phyloP scores from a whole-genome alignment of 2,888 invertebrate species.

The Pelosia muscerda region DNA sequence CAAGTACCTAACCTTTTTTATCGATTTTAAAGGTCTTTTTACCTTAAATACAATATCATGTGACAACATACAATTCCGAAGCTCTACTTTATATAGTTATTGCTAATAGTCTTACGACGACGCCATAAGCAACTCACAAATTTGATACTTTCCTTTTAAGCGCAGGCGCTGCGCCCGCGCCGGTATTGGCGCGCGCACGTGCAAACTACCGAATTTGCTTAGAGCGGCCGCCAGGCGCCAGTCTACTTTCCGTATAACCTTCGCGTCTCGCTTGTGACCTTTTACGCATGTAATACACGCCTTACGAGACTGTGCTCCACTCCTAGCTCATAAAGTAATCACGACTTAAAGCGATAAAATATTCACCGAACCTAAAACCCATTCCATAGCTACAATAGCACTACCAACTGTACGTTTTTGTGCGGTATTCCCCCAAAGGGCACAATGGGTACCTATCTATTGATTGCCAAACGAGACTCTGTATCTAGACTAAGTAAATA shows the following conservation, averaged over 20 bases:
- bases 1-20: too few species aligned
- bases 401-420: neutral
- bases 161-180: slow-evolving; percentile 10
- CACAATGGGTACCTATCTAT: too few species aligned
- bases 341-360: slow-evolving; percentile 48
- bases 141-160: slow-evolving; percentile 49
- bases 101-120: too few species aligned
- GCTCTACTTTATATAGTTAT: too few species aligned
- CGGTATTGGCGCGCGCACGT: slow-evolving; percentile 38
- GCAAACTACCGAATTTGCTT: slow-evolving; percentile 80
- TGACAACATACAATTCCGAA: too few species aligned
- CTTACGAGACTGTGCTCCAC: slow-evolving; percentile 66
- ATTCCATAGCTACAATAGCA: slow-evolving; percentile 26
- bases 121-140: slow-evolving; percentile 29
- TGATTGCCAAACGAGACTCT: neutral
- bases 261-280: slow-evolving; percentile 85
- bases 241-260: slow-evolving; percentile 85
- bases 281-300: slow-evolving; percentile 76
- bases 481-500: too few species aligned
- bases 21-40: too few species aligned
- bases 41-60: too few species aligned
- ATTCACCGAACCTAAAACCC: slow-evolving; percentile 50
- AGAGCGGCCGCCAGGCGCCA: slow-evolving; percentile 78
- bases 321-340: slow-evolving; percentile 69
- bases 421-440: neutral